Base-by-base conservation (phyloP, 2,888 invertebrate species). In the Amphipyra tragopoginis region DNA sequence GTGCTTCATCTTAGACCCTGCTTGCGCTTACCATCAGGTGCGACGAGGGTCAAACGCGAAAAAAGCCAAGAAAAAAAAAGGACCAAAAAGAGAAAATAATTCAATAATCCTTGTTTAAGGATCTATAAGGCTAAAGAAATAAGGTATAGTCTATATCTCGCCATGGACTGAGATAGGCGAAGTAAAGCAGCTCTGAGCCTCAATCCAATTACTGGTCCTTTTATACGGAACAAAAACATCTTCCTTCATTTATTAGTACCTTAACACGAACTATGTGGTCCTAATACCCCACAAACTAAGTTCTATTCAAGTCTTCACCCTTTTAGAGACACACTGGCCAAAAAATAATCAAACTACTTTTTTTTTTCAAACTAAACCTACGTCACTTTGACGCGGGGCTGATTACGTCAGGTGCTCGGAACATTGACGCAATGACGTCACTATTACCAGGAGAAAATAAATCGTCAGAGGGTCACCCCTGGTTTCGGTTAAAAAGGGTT, bases 301-400 rank as follows among this genome's bases (percentile, higher is more conserved):
- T 59, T 50, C 40, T 51, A 50, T 39, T 38, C 44, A 29, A 5
- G 29, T 29, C 29, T 29, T 34, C 15, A 71, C 55, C 51, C 54
- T 52, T 69, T 42, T 9, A 40, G 10, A 33, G 13, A 8, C 21
- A 47, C 29, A 29, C 29, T 5, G 29, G 6, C 21, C 21, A 21
- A 21, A 21, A 21, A 21, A 75, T 76, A 79, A 67, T 73, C 66
- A 61, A 71, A 61, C 64, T 52, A 68, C 53, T 73, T 70, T 65
- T 71, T 36, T 56, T 59, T 69, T 66, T 65, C 61, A 65, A 61
- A 57, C 51, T 61, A 65, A 57, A 84, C 86, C 86, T 79, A 65
- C 78, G 72, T 86, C 86, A 86, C 74, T 58, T 72, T 85, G 86
- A 86, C 82, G 80, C 45, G 80, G 75, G 86, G 64, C 81, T 84